Percentiles rank a stretch among this genome's conserved stretches.
These are phyloP conservation scores for Chrysomallon squamiferum DNA, from an alignment of 1,140 invertebrate species.

Conservation along the genomic window DNA sequence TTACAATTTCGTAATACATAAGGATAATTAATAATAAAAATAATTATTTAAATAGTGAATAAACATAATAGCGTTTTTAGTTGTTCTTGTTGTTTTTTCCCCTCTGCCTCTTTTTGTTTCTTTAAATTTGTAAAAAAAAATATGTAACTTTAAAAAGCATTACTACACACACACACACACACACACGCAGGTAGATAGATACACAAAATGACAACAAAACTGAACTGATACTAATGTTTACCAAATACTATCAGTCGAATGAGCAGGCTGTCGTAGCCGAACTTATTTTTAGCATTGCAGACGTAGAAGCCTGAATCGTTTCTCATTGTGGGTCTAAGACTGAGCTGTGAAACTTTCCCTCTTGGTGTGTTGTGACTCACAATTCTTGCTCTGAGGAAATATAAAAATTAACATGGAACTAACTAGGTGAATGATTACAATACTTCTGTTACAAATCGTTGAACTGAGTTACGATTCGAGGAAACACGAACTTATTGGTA, in stretches of 20 bases:
- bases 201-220: no score
- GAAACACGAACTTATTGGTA: background rate
- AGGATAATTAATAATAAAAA: no score
- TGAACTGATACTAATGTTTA: no score
- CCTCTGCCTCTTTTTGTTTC: no score
- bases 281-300: constrained; percentile 58
- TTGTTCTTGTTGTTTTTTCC: no score
- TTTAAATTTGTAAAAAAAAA: no score
- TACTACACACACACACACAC: no score
- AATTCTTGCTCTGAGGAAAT: constrained; percentile 22
- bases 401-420: background rate
- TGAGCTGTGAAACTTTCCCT: constrained; percentile 47
- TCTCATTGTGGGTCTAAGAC: constrained; percentile 38
- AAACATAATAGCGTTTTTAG: no score
- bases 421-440: background rate
- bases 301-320: constrained; percentile 57
- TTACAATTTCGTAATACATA: no score
- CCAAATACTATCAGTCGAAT: constrained; percentile 53
- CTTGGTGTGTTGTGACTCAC: constrained; percentile 36
- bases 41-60: no score
- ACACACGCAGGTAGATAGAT: no score
- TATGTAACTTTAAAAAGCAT: no score
- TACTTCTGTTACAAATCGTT: background rate
- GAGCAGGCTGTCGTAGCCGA: constrained; percentile 48
- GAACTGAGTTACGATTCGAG: background rate